phyloP scores from a whole-genome alignment of 2,113 vertebrate species.

The Perca schrenkii region DNA sequence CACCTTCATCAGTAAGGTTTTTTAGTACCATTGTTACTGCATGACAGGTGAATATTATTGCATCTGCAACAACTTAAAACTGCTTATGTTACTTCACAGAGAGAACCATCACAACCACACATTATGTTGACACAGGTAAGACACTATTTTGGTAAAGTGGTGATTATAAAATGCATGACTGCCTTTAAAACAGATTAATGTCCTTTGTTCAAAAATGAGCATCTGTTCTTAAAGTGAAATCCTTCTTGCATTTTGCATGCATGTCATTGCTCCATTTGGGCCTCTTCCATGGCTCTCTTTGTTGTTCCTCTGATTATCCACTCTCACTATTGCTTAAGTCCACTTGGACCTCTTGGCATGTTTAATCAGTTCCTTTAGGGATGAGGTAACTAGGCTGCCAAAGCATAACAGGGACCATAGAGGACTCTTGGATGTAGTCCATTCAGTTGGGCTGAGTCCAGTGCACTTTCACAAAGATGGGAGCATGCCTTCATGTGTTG shows the following conservation, averaged over 20 bases:
- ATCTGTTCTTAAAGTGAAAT: slow-evolving; percentile 17
- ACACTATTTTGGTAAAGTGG: not conserved
- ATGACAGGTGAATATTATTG: not conserved
- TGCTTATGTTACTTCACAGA: slow-evolving; percentile 63
- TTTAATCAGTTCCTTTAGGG: slow-evolving; percentile 47
- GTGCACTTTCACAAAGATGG: slow-evolving; percentile 22
- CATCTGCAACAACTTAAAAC: slow-evolving; percentile 8
- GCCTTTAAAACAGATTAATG: slow-evolving; percentile 13
- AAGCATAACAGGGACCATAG: not conserved
- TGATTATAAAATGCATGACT: not conserved
- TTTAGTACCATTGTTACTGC: not conserved
- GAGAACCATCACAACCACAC: slow-evolving; percentile 75
- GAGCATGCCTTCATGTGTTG: slow-evolving; percentile 41
- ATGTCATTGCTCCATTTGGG: not conserved
- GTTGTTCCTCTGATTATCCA: slow-evolving; percentile 30
- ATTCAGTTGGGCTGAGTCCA: slow-evolving; percentile 20
- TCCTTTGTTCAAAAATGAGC: slow-evolving; percentile 9
- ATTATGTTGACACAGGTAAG: slow-evolving; percentile 74
- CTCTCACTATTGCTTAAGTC: slow-evolving; percentile 15
- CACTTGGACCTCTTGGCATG: slow-evolving; percentile 14
- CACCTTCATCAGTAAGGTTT: slow-evolving; percentile 94
- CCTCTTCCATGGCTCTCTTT: not conserved
- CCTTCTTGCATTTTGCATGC: slow-evolving; percentile 12
- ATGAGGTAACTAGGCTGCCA: slow-evolving; percentile 63
- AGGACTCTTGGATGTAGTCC: slow-evolving; percentile 30